These are phyloP conservation scores for Cottoperca gobio DNA, from an alignment of 2,797 vertebrate genomes.

Conservation along the genomic window DNA sequence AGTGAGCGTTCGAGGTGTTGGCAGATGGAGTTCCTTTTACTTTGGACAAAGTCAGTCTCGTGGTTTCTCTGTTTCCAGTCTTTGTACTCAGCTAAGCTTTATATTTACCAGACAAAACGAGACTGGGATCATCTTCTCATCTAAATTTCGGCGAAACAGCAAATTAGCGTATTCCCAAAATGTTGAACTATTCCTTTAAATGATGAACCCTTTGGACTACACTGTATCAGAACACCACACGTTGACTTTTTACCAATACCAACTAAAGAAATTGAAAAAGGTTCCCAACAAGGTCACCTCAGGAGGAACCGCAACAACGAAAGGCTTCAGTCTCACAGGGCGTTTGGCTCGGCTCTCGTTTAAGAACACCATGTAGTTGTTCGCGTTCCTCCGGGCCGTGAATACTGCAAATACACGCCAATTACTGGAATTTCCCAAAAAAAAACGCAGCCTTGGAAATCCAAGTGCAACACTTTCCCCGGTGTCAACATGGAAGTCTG, in stretches of 20 bases:
- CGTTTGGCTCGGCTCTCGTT: slow-evolving; percentile 40
- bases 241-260: background rate
- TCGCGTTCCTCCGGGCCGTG: slow-evolving; percentile 30
- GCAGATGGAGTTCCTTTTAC: background rate
- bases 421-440: slow-evolving; percentile 36
- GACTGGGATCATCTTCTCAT: background rate
- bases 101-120: background rate
- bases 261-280: background rate
- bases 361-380: slow-evolving; percentile 46
- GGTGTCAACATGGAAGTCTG: slow-evolving; percentile 42
- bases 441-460: slow-evolving; percentile 20
- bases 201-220: background rate
- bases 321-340: slow-evolving; percentile 22
- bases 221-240: too few species aligned
- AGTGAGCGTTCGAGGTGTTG: background rate
- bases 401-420: slow-evolving; percentile 32
- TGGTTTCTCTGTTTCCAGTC: background rate
- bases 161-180: background rate
- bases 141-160: background rate
- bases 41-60: background rate
- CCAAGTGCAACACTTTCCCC: slow-evolving; percentile 30
- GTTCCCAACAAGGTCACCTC: background rate
- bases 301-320: slow-evolving; percentile 36
- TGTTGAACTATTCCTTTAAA: background rate
- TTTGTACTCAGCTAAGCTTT: background rate